Evolutionary conservation across 2,113 vertebrate genomes (phyloP).

Genomic region (Electrona antarctica): DNA sequence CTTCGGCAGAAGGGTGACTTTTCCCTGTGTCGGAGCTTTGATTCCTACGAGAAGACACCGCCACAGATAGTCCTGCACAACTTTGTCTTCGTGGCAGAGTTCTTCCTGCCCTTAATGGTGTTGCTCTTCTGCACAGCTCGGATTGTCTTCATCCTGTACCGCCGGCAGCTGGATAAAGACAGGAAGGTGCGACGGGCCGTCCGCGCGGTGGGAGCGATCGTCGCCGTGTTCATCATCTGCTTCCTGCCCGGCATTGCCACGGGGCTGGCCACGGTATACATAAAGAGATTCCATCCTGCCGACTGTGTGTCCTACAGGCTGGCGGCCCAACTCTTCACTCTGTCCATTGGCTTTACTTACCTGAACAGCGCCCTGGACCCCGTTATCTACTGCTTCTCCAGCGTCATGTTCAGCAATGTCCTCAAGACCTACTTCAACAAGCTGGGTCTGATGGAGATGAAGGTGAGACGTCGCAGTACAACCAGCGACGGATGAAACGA

Average conservation of each 20-base stretch:
- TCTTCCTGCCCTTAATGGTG: slow-evolving; percentile 58
- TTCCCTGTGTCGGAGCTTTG: slow-evolving; percentile 62
- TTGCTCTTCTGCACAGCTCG: slow-evolving; percentile 60
- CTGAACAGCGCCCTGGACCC: slow-evolving; percentile 73
- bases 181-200: slow-evolving; percentile 48
- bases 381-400: slow-evolving; percentile 67
- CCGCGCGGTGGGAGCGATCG: slow-evolving; percentile 44
- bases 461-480: slow-evolving; percentile 13
- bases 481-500: slow-evolving; percentile 16
- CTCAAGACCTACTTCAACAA: slow-evolving; percentile 46
- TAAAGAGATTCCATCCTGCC: neutral
- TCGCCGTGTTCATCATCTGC: slow-evolving; percentile 64
- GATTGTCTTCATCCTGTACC: slow-evolving; percentile 44
- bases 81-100: slow-evolving; percentile 45
- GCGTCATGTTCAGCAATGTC: slow-evolving; percentile 51
- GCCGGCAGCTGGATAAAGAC: slow-evolving; percentile 3
- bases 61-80: slow-evolving; percentile 42
- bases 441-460: slow-evolving; percentile 14
- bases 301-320: slow-evolving; percentile 8
- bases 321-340: slow-evolving; percentile 43
- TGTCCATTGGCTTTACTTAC: slow-evolving; percentile 63
- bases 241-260: slow-evolving; percentile 67
- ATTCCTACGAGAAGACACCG: neutral
- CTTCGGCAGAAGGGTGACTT: neutral
- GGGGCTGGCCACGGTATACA: slow-evolving; percentile 28